Percentiles rank a stretch among this genome's conserved stretches.
phyloP scores from a whole-genome alignment of 2,888 invertebrate genomes.

The Smittia aterrima region DNA sequence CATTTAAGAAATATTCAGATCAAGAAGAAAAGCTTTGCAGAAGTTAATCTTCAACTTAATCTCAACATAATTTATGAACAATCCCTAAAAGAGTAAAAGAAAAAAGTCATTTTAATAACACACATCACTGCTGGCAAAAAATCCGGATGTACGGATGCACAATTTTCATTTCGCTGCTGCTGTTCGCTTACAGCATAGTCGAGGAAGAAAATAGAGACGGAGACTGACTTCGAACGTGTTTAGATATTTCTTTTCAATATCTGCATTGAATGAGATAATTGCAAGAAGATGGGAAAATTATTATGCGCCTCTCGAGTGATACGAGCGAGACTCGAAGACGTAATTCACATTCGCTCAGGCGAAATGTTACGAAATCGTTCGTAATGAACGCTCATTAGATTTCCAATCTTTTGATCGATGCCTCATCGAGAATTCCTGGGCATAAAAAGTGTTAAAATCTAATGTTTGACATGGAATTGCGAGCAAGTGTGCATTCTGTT shows the following conservation, averaged over 20 bases:
- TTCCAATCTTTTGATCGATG: no score
- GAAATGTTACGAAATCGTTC: slow-evolving; percentile 7
- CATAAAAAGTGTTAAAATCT: not conserved
- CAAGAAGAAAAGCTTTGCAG: no score
- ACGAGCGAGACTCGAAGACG: not conserved
- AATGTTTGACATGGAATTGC: not conserved
- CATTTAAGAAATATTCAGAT: no score
- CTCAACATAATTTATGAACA: no score
- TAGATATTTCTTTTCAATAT: slow-evolving; percentile 2
- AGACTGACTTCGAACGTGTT: not conserved
- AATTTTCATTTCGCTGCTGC: not conserved
- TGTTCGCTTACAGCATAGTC: not conserved
- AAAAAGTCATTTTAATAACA: not conserved
- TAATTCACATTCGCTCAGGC: not conserved
- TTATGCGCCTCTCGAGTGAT: slow-evolving; percentile 13
- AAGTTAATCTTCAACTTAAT: no score
- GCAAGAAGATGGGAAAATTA: slow-evolving; percentile 17
- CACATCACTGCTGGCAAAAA: not conserved
- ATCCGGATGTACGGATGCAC: slow-evolving; percentile 18
- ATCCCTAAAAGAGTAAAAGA: not conserved
- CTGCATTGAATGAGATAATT: slow-evolving; percentile 12
- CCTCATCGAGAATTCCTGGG: not conserved
- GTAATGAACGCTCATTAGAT: slow-evolving; percentile 3
- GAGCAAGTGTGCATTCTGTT: not conserved
- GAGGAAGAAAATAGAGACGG: not conserved